Base-by-base conservation (phyloP, 1,140 invertebrate genomes). In the Drosophila kurseongensis region DNA sequence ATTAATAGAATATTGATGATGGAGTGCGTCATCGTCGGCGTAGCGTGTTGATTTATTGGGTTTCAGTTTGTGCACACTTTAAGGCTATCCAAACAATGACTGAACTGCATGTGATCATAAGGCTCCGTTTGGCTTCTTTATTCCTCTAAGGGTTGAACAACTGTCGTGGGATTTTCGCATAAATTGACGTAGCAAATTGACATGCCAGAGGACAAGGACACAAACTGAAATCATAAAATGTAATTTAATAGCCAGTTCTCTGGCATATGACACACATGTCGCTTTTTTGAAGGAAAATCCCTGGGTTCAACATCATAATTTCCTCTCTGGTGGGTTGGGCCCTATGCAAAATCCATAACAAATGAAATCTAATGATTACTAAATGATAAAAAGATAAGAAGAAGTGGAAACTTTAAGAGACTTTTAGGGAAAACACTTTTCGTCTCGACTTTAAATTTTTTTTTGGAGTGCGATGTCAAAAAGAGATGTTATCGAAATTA, bases 151-250 rank as follows among this genome's bases (percentile, higher is more conserved):
- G 68, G 60, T 76, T 68, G 63, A 38, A 55, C 66, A 57, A 71
- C 47, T 75, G 78, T 68, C 72, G 71, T 59, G 62, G 56, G 16
- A 42, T 52, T 79, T 73, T 68, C 62, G 59, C 80, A 83, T 80
- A 86, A 85, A 86, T 85, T 86, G 82, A 73, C 62, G 78, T 52
- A 89, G 78, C 66, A 86, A 83, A 80, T 67, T 63, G 69, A 63
- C 62, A 66, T 88, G 83, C 62, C 79, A 80, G 56, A 12, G 63
- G 18, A 50, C 51, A 61, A 61, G 57, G 63, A 69, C 51, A 51
- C 51, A 41, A 74, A 65, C 65, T 79, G 51, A 58, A 86, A 86
- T 78, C 79, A 77, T 83, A 84, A 88, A 88, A 78, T 50, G 80
- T 75, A 89, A 89, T 77, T 84, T 75, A 75, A 89, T 89, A 69